These are phyloP conservation scores for Plestiodon gilberti DNA, from an alignment of 2,113 vertebrate species.

Conservation along the genomic window DNA sequence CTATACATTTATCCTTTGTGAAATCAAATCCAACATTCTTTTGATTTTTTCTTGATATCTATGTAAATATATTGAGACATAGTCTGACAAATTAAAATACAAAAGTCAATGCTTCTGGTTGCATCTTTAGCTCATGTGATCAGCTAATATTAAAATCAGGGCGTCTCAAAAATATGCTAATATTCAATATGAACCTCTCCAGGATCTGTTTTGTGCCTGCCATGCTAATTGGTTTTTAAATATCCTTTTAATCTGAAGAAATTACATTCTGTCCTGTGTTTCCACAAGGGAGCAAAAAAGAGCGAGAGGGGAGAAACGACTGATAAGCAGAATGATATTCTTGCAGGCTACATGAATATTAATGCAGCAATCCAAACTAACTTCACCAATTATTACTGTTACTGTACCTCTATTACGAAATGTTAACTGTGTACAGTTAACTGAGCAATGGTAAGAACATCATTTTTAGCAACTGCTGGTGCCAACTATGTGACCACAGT, in stretches of 20 bases:
- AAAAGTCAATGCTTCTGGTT: neutral
- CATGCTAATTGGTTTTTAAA: slow-evolving; percentile 26
- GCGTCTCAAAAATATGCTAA: rapidly evolving
- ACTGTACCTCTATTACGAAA: slow-evolving; percentile 57
- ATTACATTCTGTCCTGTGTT: slow-evolving; percentile 13
- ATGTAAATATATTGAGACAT: too few species aligned
- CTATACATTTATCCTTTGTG: too few species aligned
- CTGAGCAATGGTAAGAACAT: slow-evolving; percentile 35
- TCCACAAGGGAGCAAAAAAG: slow-evolving; percentile 2
- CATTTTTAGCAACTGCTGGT: slow-evolving; percentile 22
- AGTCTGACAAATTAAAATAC: neutral
- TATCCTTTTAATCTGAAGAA: slow-evolving; percentile 19
- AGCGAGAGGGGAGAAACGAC: neutral
- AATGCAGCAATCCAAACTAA: slow-evolving; percentile 62
- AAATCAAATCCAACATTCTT: too few species aligned
- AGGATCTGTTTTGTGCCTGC: slow-evolving; percentile 2
- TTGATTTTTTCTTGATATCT: too few species aligned
- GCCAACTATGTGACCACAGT: neutral
- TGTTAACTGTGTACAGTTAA: slow-evolving; percentile 34
- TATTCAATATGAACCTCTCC: neutral
- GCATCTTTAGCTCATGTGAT: neutral
- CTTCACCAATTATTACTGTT: slow-evolving; percentile 63
- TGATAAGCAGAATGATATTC: slow-evolving; percentile 54
- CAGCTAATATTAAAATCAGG: rapidly evolving
- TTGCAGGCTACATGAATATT: slow-evolving; percentile 67